Conservation (phyloP, 1,140 invertebrate genomes). For the Pseudomyrmex gracilis region DNA sequence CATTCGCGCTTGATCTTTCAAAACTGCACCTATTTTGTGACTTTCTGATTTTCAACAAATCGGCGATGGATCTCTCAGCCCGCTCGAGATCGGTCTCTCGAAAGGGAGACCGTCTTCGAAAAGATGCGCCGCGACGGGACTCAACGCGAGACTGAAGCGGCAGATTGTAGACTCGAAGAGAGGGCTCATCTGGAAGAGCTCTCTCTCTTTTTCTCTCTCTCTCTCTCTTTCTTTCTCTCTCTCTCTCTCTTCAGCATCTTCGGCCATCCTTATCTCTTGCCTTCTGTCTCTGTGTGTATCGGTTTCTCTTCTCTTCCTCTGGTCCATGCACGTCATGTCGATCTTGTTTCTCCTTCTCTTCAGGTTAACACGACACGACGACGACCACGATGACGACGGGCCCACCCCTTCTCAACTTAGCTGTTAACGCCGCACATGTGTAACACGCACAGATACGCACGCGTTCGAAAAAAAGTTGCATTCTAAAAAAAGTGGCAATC, state of each 20-base stretch:
- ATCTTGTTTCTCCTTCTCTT: slow-evolving; percentile 57
- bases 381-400: slow-evolving; percentile 45
- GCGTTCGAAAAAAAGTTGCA: too few relatives aligned
- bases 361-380: slow-evolving; percentile 41
- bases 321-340: slow-evolving; percentile 37
- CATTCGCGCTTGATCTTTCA: background rate
- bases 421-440: slow-evolving; percentile 67
- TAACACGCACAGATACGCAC: slow-evolving; percentile 17
- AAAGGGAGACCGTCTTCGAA: slow-evolving; percentile 66
- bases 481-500: too few relatives aligned
- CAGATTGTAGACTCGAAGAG: slow-evolving; percentile 73
- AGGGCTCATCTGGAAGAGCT: slow-evolving; percentile 71
- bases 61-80: slow-evolving; percentile 39
- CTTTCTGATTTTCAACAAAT: slow-evolving; percentile 22
- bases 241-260: slow-evolving; percentile 29
- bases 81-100: slow-evolving; percentile 56
- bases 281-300: slow-evolving; percentile 40
- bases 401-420: slow-evolving; percentile 65
- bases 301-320: slow-evolving; percentile 43
- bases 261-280: slow-evolving; percentile 39
- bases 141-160: slow-evolving; percentile 80
- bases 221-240: background rate
- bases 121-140: slow-evolving; percentile 78
- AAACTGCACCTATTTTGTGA: slow-evolving; percentile 11
- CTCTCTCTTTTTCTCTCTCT: slow-evolving; percentile 63